Base-by-base conservation (phyloP, 2,888 invertebrate genomes). In the Lithophane ornitopus region DNA sequence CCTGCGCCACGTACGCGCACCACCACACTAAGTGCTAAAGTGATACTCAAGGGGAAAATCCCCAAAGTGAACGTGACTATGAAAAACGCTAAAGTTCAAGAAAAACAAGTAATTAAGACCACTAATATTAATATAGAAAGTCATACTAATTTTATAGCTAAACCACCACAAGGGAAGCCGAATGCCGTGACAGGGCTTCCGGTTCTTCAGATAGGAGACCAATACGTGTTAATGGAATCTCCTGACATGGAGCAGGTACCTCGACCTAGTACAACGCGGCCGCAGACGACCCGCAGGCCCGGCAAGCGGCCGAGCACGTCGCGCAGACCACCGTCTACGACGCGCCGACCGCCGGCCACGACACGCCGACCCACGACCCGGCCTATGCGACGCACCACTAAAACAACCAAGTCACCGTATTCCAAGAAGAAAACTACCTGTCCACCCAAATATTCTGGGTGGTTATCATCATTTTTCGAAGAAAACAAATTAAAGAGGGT, bases 111-210 rank as follows among this genome's bases (percentile, higher is more conserved):
- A 78, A 88, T 95, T 71, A 95, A 96, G 82, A 93, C 94, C 70
- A 96, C 96, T 41, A 94, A 94, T 80, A 96, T 96, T 84, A 96
- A 95, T 85, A 96, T 96, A 89, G 91, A 94, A 80, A 96, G 94
- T 90, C 94, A 95, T 91, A 95, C 95, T n/a, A 96, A 95, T 87
- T 93, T 95, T 91, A 90, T 95, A 85, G 95, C 96, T 19, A 94
- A 94, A 78, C 91, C 93, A 63, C 91, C 91, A 12, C 78, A 87
- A 74, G 75, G 89, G 22, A 91, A 90, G 61, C 85, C 87, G 8
- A 85, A 88, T 78, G 58, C 81, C 44, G 90, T 76, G 41, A 90
- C 90, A 34, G 88, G 89, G 76, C 85, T 84, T 16, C 90, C 92
- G 0, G 78, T 87, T 9, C 84, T 89, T 58, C 88, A 92, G 72